phyloP scores from a whole-genome alignment of 2,797 vertebrate species.

The Erpetoichthys calabaricus region DNA sequence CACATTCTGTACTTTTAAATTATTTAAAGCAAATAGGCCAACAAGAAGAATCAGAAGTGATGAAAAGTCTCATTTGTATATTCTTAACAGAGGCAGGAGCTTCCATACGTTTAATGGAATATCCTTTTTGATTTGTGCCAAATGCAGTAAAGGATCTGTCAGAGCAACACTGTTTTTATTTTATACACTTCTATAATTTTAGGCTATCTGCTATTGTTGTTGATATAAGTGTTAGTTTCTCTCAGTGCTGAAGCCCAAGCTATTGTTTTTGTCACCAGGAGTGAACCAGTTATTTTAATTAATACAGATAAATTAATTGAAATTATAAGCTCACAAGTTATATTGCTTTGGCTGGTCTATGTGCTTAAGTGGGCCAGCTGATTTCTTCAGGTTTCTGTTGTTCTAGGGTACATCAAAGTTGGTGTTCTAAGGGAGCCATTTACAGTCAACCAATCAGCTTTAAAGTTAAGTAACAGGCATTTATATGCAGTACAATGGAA shows the following conservation, averaged over 20 bases:
- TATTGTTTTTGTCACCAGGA: not conserved
- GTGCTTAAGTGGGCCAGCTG: too few relatives aligned
- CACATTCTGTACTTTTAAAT: constrained; percentile 28
- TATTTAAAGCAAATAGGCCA: constrained; percentile 20
- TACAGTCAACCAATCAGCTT: too few relatives aligned
- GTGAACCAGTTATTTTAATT: not conserved
- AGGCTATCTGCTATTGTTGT: not conserved
- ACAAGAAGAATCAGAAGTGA: constrained; percentile 19
- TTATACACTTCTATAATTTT: too few relatives aligned
- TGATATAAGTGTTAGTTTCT: not conserved
- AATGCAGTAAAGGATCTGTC: not conserved
- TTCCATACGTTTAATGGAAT: constrained; percentile 29
- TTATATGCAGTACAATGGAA: too few relatives aligned
- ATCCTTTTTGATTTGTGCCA: constrained; percentile 26
- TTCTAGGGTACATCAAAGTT: too few relatives aligned
- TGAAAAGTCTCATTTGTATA: constrained; percentile 26
- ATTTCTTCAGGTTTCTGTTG: too few relatives aligned
- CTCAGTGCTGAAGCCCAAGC: not conserved
- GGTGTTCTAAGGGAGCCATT: too few relatives aligned
- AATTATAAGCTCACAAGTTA: too few relatives aligned
- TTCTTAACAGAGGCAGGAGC: constrained; percentile 33
- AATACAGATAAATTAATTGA: too few relatives aligned
- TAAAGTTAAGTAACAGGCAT: too few relatives aligned
- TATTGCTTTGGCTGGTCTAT: too few relatives aligned
- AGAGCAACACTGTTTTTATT: too few relatives aligned